phyloP scores from a whole-genome alignment of 2,113 vertebrate species.

The Dicerorhinus sumatrensis region DNA sequence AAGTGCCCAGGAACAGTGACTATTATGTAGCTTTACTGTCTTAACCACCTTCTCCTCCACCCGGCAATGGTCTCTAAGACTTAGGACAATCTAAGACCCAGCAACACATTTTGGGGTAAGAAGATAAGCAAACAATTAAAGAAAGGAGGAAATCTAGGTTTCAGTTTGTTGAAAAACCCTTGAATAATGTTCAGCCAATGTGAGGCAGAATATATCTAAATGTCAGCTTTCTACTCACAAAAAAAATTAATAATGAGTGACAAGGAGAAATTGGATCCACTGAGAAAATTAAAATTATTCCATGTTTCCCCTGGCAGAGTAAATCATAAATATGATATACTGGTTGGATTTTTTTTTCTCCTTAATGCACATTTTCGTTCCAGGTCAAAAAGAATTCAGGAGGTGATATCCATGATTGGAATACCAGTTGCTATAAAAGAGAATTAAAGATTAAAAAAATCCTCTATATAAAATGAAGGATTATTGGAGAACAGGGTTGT shows the following conservation, averaged over 20 bases:
- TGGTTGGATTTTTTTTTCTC: not conserved
- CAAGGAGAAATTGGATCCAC: not conserved
- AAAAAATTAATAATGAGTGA: constrained; percentile 51
- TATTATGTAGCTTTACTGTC: not conserved
- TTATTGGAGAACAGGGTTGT: not conserved
- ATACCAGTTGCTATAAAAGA: constrained; percentile 22
- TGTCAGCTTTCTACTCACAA: constrained; percentile 41
- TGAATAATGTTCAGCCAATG: constrained; percentile 8
- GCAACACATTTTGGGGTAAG: not conserved
- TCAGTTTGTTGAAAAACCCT: constrained; percentile 48
- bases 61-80: not conserved
- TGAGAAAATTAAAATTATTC: constrained; percentile 58
- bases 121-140: constrained; percentile 53
- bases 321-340: constrained; percentile 40
- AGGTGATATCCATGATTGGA: constrained; percentile 39
- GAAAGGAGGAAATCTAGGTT: constrained; percentile 16
- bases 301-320: not conserved
- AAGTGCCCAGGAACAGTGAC: not conserved
- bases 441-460: constrained; percentile 43
- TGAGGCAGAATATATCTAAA: constrained; percentile 38
- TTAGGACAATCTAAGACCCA: constrained; percentile 35
- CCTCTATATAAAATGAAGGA: constrained; percentile 9
- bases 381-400: constrained; percentile 32
- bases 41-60: not conserved
- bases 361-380: constrained; percentile 24